Evolutionary conservation across 1,140 invertebrate species (phyloP).

Genomic region (Bacillus rossius): DNA sequence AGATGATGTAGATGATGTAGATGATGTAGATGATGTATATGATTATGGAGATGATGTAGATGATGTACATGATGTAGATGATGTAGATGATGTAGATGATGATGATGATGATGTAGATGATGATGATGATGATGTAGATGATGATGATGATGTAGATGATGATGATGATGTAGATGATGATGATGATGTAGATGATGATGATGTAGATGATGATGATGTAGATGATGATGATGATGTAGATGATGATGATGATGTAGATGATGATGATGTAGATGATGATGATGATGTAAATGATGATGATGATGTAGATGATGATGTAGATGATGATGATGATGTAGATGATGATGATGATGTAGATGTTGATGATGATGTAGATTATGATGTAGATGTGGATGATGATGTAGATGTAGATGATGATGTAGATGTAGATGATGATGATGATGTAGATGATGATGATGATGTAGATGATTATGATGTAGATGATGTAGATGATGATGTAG

Average conservation of each 20-base stretch:
- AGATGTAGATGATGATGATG: constrained; percentile 3
- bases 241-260: neutral
- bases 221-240: neutral
- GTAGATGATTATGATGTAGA: neutral
- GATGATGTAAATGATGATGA: constrained; percentile 1
- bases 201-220: neutral
- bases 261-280: neutral
- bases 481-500: constrained; percentile 4
- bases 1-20: neutral
- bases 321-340: neutral
- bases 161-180: constrained; percentile 4
- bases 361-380: neutral
- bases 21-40: neutral
- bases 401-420: constrained; percentile 1
- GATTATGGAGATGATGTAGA: too few species aligned
- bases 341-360: neutral
- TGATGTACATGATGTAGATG: neutral
- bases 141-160: neutral
- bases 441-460: neutral
- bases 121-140: neutral
- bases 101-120: neutral
- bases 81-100: neutral
- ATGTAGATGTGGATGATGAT: neutral
- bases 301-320: neutral
- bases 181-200: constrained; percentile 1